Evolutionary conservation across 2,888 invertebrate species (phyloP).

Genomic region (Phyto melanocephala): DNA sequence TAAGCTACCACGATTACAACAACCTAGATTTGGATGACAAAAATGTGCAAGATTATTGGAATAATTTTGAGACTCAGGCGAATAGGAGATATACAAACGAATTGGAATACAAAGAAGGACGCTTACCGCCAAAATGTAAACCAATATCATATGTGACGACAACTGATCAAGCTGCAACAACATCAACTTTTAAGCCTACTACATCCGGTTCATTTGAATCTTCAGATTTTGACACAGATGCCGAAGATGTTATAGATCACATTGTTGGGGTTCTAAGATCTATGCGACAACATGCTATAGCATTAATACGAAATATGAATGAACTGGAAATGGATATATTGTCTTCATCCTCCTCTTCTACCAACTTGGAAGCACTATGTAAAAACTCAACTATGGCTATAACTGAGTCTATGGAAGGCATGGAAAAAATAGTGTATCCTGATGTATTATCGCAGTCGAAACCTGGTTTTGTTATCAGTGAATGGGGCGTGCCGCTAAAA

Average conservation of each 20-base stretch:
- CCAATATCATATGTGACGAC: neutral
- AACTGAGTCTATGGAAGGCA: neutral
- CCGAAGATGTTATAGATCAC: conserved; percentile 61
- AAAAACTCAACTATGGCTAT: conserved; percentile 3
- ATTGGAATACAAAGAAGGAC: neutral
- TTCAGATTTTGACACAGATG: neutral
- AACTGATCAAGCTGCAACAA: neutral
- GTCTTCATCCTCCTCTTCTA: neutral
- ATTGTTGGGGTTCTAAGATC: conserved; percentile 53
- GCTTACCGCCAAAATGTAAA: neutral
- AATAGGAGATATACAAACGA: neutral
- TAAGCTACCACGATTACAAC: conserved; percentile 12
- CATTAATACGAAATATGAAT: conserved; percentile 60
- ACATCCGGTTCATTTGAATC: neutral
- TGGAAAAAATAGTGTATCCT: neutral
- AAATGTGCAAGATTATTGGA: conserved; percentile 11
- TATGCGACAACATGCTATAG: conserved; percentile 62
- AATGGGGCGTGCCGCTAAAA: conserved; percentile 51
- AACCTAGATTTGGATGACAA: neutral
- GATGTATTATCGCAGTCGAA: conserved; percentile 17
- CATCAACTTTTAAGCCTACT: neutral
- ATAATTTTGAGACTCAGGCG: neutral
- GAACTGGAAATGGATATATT: conserved; percentile 64
- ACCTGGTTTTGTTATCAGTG: conserved; percentile 38
- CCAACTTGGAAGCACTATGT: neutral